phyloP scores from a whole-genome alignment of 2,888 invertebrate genomes.

The Eupeodes luniger region DNA sequence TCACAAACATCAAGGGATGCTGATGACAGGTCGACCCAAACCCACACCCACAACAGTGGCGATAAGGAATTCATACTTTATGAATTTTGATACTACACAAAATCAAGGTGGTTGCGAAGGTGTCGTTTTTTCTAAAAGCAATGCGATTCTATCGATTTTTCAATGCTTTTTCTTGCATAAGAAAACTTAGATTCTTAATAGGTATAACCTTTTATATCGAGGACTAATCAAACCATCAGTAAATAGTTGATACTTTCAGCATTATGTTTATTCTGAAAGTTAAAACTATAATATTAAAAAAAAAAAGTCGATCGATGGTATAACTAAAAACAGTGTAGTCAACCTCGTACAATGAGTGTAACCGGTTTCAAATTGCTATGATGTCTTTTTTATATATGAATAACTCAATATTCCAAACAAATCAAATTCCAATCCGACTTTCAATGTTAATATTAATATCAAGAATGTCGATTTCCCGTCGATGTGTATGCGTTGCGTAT shows the following conservation, averaged over 20 bases:
- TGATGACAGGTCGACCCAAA: slow-evolving; percentile 3
- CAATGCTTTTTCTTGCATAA: no score
- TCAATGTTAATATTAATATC: neutral
- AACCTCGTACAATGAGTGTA: neutral
- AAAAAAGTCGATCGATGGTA: neutral
- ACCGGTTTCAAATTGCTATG: neutral
- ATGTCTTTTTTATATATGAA: neutral
- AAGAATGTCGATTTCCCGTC: neutral
- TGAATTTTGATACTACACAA: slow-evolving; percentile 15
- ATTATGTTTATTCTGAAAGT: no score
- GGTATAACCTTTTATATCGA: no score
- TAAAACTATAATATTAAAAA: no score
- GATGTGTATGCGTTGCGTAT: neutral
- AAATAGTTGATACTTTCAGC: no score
- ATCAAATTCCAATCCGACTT: slow-evolving; percentile 4
- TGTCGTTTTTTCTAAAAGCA: slow-evolving; percentile 5
- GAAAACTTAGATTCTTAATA: no score
- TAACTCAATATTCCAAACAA: neutral
- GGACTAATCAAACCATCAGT: no score
- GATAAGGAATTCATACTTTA: slow-evolving; percentile 26
- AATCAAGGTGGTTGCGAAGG: slow-evolving; percentile 4
- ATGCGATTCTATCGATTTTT: slow-evolving; percentile 35
- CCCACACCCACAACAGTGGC: neutral
- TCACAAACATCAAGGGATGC: slow-evolving; percentile 22
- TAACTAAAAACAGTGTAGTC: neutral